Evolutionary conservation across 2,113 vertebrate species (phyloP).

Genomic region (Xyliphius kryptos): DNA sequence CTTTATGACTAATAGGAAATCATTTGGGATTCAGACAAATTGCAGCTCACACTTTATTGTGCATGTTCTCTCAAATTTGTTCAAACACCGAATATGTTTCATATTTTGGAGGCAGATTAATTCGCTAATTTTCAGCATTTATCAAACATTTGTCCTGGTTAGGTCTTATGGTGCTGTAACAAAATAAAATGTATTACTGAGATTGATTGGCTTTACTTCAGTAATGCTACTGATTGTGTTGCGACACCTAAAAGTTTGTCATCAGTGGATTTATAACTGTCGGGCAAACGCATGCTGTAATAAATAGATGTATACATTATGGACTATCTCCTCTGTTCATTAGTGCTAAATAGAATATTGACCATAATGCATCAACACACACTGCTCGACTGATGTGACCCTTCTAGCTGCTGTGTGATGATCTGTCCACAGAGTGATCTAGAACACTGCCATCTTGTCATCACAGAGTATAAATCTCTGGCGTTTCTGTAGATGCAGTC

Average conservation of each 20-base stretch:
- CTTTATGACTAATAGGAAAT: conserved; percentile 17
- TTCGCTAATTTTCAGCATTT: no score
- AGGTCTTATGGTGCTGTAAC: background rate
- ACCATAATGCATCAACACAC: conserved; percentile 8
- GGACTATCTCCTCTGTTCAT: conserved; percentile 26
- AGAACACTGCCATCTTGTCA: conserved; percentile 9
- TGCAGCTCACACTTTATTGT: no score
- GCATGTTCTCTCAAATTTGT: no score
- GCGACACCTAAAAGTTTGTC: conserved; percentile 6
- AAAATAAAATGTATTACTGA: conserved; percentile 14
- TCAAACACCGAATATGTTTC: no score
- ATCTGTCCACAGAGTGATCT: conserved; percentile 8
- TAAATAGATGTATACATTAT: conserved; percentile 18
- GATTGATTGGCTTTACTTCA: background rate
- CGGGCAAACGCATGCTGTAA: background rate
- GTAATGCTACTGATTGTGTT: conserved; percentile 8
- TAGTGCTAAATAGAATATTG: conserved; percentile 34
- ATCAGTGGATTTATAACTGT: conserved; percentile 23
- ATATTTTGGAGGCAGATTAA: no score
- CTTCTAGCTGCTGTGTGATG: background rate
- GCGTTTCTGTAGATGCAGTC: background rate
- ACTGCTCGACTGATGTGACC: conserved; percentile 7
- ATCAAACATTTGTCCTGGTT: no score
- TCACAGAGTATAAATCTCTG: conserved; percentile 2
- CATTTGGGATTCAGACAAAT: conserved; percentile 12